A percentile compares a stretch with the other conserved stretches of the same genome.
Evolutionary conservation across 2,888 invertebrate genomes (phyloP).

Genomic region (Patella pellucida): DNA sequence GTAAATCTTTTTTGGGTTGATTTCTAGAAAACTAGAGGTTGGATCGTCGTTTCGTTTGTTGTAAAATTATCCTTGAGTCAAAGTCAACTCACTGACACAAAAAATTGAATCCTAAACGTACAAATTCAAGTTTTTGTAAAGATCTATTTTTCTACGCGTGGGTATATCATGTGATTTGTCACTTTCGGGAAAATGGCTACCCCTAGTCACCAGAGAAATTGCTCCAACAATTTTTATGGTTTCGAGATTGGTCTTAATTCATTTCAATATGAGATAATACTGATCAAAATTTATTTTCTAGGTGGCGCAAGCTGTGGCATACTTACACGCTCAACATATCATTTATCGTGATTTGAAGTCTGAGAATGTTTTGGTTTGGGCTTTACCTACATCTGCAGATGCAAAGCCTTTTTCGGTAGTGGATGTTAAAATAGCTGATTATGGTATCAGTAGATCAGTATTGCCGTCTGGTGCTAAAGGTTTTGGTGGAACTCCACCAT

Average conservation of each 20-base stretch:
- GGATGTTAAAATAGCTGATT: constrained; percentile 92
- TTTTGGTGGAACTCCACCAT: constrained; percentile 95
- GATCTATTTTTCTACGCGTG: too few relatives aligned
- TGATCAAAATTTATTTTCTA: constrained; percentile 49
- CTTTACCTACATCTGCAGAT: constrained; percentile 85
- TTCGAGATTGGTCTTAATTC: neutral
- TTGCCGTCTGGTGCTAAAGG: constrained; percentile 88
- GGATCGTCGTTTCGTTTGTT: too few relatives aligned
- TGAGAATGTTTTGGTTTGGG: constrained; percentile 99
- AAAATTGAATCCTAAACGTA: too few relatives aligned
- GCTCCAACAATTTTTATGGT: neutral
- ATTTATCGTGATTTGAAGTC: constrained; percentile 94
- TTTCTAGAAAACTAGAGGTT: too few relatives aligned
- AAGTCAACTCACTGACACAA: too few relatives aligned
- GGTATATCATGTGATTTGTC: too few relatives aligned
- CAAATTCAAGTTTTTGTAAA: too few relatives aligned
- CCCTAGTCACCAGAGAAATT: too few relatives aligned
- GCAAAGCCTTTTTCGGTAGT: constrained; percentile 72
- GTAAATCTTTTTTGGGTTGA: too few relatives aligned
- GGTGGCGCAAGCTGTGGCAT: constrained; percentile 93
- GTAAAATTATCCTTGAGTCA: too few relatives aligned
- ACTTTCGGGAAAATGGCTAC: too few relatives aligned
- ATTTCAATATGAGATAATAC: neutral
- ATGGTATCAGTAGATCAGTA: constrained; percentile 81
- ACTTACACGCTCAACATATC: constrained; percentile 91